These are phyloP conservation scores for Wiebesia pumilae DNA, from an alignment of 1,140 invertebrate genomes.

Conservation along the genomic window DNA sequence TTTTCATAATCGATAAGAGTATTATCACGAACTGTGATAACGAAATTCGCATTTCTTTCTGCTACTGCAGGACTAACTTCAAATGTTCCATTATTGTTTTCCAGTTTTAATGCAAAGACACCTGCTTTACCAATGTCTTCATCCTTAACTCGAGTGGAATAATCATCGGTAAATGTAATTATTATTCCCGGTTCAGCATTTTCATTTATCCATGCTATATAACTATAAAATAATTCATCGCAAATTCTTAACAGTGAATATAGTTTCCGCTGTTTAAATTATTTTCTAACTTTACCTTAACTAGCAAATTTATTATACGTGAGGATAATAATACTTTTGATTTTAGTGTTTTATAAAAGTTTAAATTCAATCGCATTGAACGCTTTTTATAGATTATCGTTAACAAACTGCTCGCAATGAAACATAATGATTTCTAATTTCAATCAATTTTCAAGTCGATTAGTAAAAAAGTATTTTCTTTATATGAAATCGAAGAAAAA, in stretches of 20 bases:
- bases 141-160: slow-evolving; percentile 82
- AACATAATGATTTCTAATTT: too few species aligned
- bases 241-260: not conserved
- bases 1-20: slow-evolving; percentile 88
- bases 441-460: too few species aligned
- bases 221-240: slow-evolving; percentile 72
- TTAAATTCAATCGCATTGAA: not conserved
- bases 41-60: slow-evolving; percentile 85
- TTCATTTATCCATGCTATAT: slow-evolving; percentile 85
- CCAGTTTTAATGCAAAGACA: slow-evolving; percentile 85
- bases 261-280: too few species aligned
- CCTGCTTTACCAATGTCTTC: slow-evolving; percentile 88
- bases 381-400: not conserved
- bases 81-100: slow-evolving; percentile 90
- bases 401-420: too few species aligned
- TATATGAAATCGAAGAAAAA: too few species aligned
- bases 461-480: too few species aligned
- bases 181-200: slow-evolving; percentile 87
- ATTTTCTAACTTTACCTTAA: too few species aligned
- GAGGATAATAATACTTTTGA: too few species aligned
- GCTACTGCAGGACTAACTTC: slow-evolving; percentile 92
- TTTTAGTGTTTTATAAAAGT: too few species aligned
- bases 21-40: slow-evolving; percentile 89
- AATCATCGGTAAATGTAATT: slow-evolving; percentile 82
- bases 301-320: too few species aligned